Evolutionary conservation across 92 coral and sea anemone genomes (phyloP).

Genomic region (Epizoanthus scotinus): DNA sequence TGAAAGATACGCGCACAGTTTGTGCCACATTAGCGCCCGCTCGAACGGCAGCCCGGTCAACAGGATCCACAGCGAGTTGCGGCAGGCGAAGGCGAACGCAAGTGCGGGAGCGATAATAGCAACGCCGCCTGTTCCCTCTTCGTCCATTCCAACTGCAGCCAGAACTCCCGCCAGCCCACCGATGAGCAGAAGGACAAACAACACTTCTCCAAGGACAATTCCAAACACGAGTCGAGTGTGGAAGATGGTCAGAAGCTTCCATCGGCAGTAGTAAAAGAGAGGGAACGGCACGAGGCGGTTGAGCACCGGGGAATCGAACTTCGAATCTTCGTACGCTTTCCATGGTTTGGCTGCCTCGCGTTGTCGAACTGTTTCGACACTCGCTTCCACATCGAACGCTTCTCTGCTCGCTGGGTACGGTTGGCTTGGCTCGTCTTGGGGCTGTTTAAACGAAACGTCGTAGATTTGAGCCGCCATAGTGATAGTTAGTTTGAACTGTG

Average conservation of each 20-base stretch:
- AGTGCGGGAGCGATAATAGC: slow-evolving; percentile 67
- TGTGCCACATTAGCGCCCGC: slow-evolving; percentile 76
- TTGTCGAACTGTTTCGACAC: slow-evolving; percentile 37
- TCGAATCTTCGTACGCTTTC: slow-evolving; percentile 64
- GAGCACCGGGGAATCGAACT: slow-evolving; percentile 70
- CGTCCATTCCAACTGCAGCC: slow-evolving; percentile 53
- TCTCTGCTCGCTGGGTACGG: not conserved
- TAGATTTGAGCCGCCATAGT: slow-evolving; percentile 25
- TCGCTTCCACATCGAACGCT: slow-evolving; percentile 38
- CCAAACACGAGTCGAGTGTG: slow-evolving; percentile 71
- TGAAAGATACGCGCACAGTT: slow-evolving; percentile 66
- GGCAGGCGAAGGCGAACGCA: slow-evolving; percentile 72
- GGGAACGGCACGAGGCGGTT: slow-evolving; percentile 62
- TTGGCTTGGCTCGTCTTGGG: slow-evolving; percentile 16
- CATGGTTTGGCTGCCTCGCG: slow-evolving; percentile 35
- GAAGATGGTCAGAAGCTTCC: slow-evolving; percentile 61
- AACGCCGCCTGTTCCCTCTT: slow-evolving; percentile 52
- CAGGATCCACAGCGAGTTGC: slow-evolving; percentile 72
- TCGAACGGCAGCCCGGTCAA: slow-evolving; percentile 81
- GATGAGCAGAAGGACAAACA: slow-evolving; percentile 55
- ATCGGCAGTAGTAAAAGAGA: slow-evolving; percentile 50
- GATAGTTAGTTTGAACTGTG: not conserved
- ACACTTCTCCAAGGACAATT: slow-evolving; percentile 68
- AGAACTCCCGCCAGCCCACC: slow-evolving; percentile 60
- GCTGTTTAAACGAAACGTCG: slow-evolving; percentile 43